Evolutionary conservation across 2,888 invertebrate genomes (phyloP), one percentile per base, ranked within the genome.

Genomic region (Cheilosia impressa): DNA sequence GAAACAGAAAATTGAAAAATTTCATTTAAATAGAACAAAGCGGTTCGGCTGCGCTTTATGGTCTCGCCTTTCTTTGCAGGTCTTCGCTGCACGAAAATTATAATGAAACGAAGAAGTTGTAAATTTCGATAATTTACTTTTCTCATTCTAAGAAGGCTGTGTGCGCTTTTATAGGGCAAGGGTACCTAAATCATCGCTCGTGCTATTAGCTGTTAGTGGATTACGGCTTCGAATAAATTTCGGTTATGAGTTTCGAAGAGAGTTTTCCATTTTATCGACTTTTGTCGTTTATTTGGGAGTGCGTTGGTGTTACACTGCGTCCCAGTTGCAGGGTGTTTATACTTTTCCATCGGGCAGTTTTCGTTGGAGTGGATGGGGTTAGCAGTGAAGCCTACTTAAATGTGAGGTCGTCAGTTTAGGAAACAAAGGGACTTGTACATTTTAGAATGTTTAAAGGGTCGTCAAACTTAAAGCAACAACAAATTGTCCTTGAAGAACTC

Each of bases 1-100:
- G 84, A 79, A 80, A 80, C 75, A 80, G 13, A 38, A 38, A 75
- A 69, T 27, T 50, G 47, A 75, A 22, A 52, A 24, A 27, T 24
- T 24, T 24, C 13, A 77, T 77, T 82, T 77, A 52, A 55, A 82
- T 65, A 77, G 82, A 77, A 82, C 47, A 65, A 65, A 58, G 47
- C 45, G 68, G 52, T 27, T 45, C 24, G 22, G 22, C 52, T 31
- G 41, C 19, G 31, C 10, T 24, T 43, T 27, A n/a, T 13, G 19
- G 9, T 34, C 24, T 52, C 22, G 24, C 15, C 5, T 6, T 24
- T 15, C 52, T 24, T 52, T 27, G 15, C 22, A 22, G 31, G 41
- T 53, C 31, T 53, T 62, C 19, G 62, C 22, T 13, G 27, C 17
- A 24, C 38, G 24, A 34, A 19, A 31, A 41, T 13, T 17, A 7